Conservation (phyloP, 2,888 invertebrate genomes). For the Allygus modestus region DNA sequence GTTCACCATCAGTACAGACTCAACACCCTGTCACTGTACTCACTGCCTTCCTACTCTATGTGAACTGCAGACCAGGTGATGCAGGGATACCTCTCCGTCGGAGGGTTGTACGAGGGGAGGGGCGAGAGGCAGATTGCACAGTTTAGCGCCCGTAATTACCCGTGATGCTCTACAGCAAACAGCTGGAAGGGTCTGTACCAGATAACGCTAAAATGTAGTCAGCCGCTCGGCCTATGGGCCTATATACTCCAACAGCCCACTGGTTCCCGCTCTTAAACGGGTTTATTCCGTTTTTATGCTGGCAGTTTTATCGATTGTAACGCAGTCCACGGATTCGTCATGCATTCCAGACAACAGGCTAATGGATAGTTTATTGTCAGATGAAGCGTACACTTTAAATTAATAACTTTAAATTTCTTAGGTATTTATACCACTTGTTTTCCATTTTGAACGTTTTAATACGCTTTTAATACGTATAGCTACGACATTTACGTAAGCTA, state of each 20-base stretch:
- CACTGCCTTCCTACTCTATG: too few species aligned
- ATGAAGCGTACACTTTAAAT: too few species aligned
- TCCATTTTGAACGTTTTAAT: too few species aligned
- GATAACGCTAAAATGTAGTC: constrained; percentile 24
- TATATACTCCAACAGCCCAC: not conserved
- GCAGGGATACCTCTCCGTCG: not conserved
- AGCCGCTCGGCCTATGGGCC: not conserved
- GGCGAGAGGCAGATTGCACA: not conserved
- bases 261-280: not conserved
- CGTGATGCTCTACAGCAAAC: constrained; percentile 16
- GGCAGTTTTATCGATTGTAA: not conserved
- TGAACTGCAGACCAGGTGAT: too few species aligned
- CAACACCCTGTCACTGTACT: too few species aligned
- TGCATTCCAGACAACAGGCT: not conserved
- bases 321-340: not conserved
- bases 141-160: constrained; percentile 7
- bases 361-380: not conserved
- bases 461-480: too few species aligned
- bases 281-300: not conserved
- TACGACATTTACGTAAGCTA: too few species aligned
- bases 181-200: constrained; percentile 8
- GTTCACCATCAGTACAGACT: too few species aligned
- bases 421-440: too few species aligned
- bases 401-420: too few species aligned
- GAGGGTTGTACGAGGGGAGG: not conserved